These are phyloP conservation scores for Eilema depressum DNA, from an alignment of 2,888 invertebrate species.

Conservation along the genomic window DNA sequence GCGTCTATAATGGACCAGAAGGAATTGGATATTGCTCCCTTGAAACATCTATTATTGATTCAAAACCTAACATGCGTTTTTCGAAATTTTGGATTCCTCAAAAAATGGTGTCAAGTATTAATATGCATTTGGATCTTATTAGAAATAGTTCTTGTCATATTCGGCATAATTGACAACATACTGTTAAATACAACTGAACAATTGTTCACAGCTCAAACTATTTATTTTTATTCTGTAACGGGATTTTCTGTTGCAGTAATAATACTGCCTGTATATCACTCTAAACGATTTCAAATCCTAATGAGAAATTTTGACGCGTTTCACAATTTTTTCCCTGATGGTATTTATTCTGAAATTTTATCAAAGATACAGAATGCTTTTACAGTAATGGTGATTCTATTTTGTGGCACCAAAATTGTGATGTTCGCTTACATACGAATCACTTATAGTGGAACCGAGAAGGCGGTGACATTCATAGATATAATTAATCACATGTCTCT, in stretches of 20 bases:
- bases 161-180: slow-evolving; percentile 1
- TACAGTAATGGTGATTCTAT: neutral
- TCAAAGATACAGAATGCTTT: slow-evolving; percentile 31
- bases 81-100: slow-evolving; percentile 44
- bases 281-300: slow-evolving; percentile 29
- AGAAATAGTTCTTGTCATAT: slow-evolving; percentile 20
- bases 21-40: slow-evolving; percentile 35
- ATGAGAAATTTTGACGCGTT: slow-evolving; percentile 36
- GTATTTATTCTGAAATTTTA: slow-evolving; percentile 22
- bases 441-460: neutral
- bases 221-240: slow-evolving; percentile 25
- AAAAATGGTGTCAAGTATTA: slow-evolving; percentile 28
- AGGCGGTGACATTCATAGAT: neutral
- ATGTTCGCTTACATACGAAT: slow-evolving; percentile 7
- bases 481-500: slow-evolving; percentile 19
- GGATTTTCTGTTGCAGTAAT: slow-evolving; percentile 32
- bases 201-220: neutral
- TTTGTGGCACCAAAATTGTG: slow-evolving; percentile 13
- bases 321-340: slow-evolving; percentile 25
- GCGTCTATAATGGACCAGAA: neutral
- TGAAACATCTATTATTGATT: slow-evolving; percentile 41
- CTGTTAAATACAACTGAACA: too few species aligned
- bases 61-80: slow-evolving; percentile 50
- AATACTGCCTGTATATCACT: slow-evolving; percentile 15
- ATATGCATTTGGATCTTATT: slow-evolving; percentile 23